A percentile compares a stretch with the other conserved stretches of the same genome.
Conservation (phyloP, 2,797 vertebrate genomes). For the Hozukius guyotensis region DNA sequence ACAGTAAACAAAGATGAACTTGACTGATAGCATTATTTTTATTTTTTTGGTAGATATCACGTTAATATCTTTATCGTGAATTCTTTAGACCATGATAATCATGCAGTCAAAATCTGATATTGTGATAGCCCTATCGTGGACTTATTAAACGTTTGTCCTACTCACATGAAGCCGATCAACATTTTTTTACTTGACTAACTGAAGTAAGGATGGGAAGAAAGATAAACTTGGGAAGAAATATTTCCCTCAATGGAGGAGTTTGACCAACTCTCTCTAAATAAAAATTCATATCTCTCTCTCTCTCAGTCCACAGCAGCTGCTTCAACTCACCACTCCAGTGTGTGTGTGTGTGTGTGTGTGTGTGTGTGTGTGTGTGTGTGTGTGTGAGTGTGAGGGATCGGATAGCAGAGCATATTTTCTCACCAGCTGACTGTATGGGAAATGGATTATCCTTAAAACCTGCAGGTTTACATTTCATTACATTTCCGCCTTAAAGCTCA, state of each 20-base stretch:
- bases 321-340: slow-evolving; percentile 4
- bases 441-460: slow-evolving; percentile 58
- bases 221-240: not conserved
- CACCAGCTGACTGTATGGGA: slow-evolving; percentile 60
- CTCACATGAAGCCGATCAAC: not conserved
- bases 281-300: not conserved
- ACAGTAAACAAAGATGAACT: too few relatives aligned
- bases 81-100: too few relatives aligned
- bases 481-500: slow-evolving; percentile 18
- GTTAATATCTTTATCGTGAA: accelerated
- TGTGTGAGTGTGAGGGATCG: slow-evolving; percentile 8
- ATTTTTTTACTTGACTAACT: not conserved
- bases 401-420: slow-evolving; percentile 57
- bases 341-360: slow-evolving; percentile 3
- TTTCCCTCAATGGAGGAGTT: slow-evolving; percentile 27
- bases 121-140: not conserved
- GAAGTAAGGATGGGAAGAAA: slow-evolving; percentile 1
- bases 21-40: too few relatives aligned
- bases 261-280: slow-evolving; percentile 2
- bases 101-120: too few relatives aligned
- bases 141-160: not conserved
- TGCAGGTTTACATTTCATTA: slow-evolving; percentile 51
- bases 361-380: slow-evolving; percentile 16
- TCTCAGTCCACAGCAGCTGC: slow-evolving; percentile 47
- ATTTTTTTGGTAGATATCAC: too few relatives aligned